Conservation (phyloP, 2,888 invertebrate species). For the Lagria hirta region DNA sequence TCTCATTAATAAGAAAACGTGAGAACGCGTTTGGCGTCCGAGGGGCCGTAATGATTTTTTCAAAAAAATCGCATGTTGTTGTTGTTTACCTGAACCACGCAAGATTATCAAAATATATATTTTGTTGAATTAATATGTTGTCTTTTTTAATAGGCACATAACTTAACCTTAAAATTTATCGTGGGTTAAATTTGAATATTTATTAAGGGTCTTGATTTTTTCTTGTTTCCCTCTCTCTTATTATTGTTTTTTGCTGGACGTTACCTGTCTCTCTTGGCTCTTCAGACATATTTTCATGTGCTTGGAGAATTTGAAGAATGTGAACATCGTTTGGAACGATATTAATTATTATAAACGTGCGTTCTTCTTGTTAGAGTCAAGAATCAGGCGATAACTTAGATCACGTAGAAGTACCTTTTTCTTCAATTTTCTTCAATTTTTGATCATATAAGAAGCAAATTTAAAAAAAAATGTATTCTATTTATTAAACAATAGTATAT, state of each 20-base stretch:
- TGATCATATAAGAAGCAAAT: too few species aligned
- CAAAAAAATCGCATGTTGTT: slow-evolving; percentile 13
- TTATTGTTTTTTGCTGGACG: slow-evolving; percentile 12
- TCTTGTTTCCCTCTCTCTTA: slow-evolving; percentile 28
- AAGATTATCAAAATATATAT: slow-evolving; percentile 49
- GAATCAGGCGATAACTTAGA: slow-evolving; percentile 37
- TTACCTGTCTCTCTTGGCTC: slow-evolving; percentile 38
- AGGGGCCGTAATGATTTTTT: slow-evolving; percentile 4
- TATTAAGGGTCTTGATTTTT: slow-evolving; percentile 49
- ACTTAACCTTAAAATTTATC: slow-evolving; percentile 50
- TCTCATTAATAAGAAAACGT: slow-evolving; percentile 44
- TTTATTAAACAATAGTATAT: too few species aligned
- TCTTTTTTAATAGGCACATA: slow-evolving; percentile 53
- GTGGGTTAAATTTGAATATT: slow-evolving; percentile 52
- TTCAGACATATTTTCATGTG: slow-evolving; percentile 47
- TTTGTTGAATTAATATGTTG: slow-evolving; percentile 54
- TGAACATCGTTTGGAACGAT: slow-evolving; percentile 38
- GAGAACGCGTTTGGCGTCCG: slow-evolving; percentile 26
- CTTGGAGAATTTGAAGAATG: slow-evolving; percentile 46
- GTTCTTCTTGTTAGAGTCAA: slow-evolving; percentile 17
- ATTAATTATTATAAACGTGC: slow-evolving; percentile 37
- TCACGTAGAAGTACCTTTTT: slow-evolving; percentile 31
- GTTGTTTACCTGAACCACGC: slow-evolving; percentile 19
- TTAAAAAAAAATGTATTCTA: too few species aligned
- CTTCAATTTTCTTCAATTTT: too few species aligned